Conservation (phyloP, 2,113 vertebrate species). For the Forbesichthys agassizii region DNA sequence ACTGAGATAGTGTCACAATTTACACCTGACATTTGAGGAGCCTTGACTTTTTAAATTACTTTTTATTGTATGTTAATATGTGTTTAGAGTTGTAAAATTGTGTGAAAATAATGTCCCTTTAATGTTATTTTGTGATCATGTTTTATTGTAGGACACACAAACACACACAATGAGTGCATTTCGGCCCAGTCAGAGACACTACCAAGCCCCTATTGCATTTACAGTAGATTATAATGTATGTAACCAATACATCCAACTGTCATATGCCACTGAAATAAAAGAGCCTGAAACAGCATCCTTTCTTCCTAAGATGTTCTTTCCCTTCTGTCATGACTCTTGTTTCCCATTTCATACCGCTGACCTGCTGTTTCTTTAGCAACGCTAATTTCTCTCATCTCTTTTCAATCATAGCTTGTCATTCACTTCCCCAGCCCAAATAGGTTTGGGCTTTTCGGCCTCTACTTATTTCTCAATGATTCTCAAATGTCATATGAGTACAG, state of each 20-base stretch:
- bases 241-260: conserved; percentile 21
- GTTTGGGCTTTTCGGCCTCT: too few relatives aligned
- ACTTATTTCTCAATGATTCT: too few relatives aligned
- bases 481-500: too few relatives aligned
- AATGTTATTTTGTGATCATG: too few relatives aligned
- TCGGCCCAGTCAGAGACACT: neutral
- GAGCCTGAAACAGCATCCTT: conserved; percentile 26
- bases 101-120: too few relatives aligned
- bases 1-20: too few relatives aligned
- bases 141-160: too few relatives aligned
- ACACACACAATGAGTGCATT: neutral
- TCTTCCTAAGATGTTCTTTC: conserved; percentile 1
- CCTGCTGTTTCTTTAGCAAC: conserved; percentile 25
- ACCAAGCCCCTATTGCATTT: conserved; percentile 14
- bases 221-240: conserved; percentile 3
- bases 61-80: too few relatives aligned
- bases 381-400: conserved; percentile 38
- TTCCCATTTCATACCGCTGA: conserved; percentile 57
- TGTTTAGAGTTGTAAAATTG: too few relatives aligned
- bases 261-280: conserved; percentile 35
- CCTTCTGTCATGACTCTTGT: conserved; percentile 2
- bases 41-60: too few relatives aligned
- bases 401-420: conserved; percentile 9
- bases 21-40: too few relatives aligned
- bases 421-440: neutral